Conservation (phyloP, 2,113 vertebrate species). For the Machaerirhynchus nigripectus region DNA sequence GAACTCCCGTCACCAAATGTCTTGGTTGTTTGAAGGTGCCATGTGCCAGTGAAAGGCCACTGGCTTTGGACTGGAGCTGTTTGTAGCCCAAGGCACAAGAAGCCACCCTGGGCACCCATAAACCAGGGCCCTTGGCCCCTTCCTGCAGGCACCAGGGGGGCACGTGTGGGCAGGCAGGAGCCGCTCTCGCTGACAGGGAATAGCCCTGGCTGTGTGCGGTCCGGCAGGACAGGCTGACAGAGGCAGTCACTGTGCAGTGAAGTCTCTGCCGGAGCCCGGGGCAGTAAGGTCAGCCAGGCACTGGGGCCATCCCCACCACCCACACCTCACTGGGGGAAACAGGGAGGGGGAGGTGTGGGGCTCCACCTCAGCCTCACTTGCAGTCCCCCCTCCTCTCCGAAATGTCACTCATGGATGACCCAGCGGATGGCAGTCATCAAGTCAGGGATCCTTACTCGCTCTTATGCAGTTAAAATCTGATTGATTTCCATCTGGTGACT, state of each 20-base stretch:
- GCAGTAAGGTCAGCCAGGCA: background rate
- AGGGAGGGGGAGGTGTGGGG: background rate
- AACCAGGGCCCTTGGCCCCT: background rate
- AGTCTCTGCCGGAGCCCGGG: background rate
- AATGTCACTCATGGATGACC: background rate
- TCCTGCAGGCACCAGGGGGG: background rate
- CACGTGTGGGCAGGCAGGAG: accelerated
- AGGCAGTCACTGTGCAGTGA: background rate
- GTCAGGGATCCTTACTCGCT: background rate
- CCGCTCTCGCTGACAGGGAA: background rate
- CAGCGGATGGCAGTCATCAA: background rate
- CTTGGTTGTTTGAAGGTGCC: background rate
- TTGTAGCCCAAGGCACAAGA: background rate
- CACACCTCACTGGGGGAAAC: background rate
- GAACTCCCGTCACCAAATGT: background rate
- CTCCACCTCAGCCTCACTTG: background rate
- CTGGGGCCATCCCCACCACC: background rate
- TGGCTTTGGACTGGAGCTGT: background rate
- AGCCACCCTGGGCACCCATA: background rate
- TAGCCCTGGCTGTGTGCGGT: accelerated
- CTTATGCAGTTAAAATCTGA: background rate
- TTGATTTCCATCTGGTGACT: background rate
- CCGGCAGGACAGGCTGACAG: background rate
- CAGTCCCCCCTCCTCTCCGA: background rate
- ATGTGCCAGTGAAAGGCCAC: background rate